Evolutionary conservation across 2,113 vertebrate genomes (phyloP).

Genomic region (Bagarius yarrelli): DNA sequence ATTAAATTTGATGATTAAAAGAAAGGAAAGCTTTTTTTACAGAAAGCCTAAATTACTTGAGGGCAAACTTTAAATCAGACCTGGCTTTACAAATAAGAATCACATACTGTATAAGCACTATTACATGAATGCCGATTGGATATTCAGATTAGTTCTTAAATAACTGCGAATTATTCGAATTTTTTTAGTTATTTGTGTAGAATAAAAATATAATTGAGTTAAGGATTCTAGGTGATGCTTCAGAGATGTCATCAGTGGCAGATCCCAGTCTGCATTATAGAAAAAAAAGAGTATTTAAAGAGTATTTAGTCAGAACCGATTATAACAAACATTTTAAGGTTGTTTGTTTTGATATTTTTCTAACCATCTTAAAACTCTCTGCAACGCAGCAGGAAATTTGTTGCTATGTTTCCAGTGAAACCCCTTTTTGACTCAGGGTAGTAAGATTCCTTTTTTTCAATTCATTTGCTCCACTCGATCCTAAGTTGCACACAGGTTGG

Average conservation of each 20-base stretch:
- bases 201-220: no score
- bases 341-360: not conserved
- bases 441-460: conserved; percentile 81
- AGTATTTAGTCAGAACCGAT: not conserved
- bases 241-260: not conserved
- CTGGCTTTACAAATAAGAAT: no score
- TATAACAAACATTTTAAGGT: not conserved
- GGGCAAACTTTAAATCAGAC: no score
- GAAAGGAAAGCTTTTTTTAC: no score
- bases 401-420: conserved; percentile 77
- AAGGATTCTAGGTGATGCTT: not conserved
- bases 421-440: conserved; percentile 77
- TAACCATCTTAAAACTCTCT: not conserved
- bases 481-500: conserved; percentile 77
- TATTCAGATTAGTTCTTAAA: no score
- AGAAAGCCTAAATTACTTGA: no score
- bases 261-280: conserved; percentile 68
- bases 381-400: conserved; percentile 78
- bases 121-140: no score
- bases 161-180: no score
- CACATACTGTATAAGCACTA: no score
- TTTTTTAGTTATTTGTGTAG: no score
- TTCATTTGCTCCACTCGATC: conserved; percentile 80
- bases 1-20: no score
- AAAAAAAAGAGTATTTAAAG: conserved; percentile 8